A percentile compares a stretch with the other conserved stretches of the same genome.
These are phyloP conservation scores for Orbicella faveolata DNA, from an alignment of 64 coral and sea anemone genomes.

Conservation along the genomic window DNA sequence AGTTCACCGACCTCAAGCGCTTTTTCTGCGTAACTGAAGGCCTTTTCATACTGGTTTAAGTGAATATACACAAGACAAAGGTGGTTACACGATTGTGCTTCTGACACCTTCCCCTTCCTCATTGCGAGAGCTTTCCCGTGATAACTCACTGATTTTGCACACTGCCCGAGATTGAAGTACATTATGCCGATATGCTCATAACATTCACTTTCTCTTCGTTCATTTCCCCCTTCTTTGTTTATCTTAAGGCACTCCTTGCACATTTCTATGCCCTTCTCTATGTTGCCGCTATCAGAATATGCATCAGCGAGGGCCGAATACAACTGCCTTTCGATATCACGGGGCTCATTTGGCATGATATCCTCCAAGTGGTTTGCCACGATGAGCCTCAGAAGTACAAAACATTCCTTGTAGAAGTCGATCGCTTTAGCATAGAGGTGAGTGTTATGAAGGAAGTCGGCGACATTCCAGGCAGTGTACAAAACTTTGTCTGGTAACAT, in stretches of 20 bases:
- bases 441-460: background rate
- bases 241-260: background rate
- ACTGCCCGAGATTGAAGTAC: background rate
- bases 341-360: background rate
- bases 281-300: background rate
- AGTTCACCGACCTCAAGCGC: background rate
- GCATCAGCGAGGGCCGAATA: background rate
- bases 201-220: background rate
- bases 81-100: background rate
- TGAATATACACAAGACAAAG: background rate
- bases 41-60: constrained; percentile 1
- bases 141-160: background rate
- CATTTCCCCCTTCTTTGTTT: background rate
- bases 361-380: background rate
- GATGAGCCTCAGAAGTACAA: background rate
- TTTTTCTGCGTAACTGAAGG: background rate
- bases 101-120: constrained; percentile 1
- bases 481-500: background rate
- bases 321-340: background rate
- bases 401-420: background rate
- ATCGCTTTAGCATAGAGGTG: background rate
- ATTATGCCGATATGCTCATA: background rate
- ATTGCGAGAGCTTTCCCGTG: constrained; percentile 16
- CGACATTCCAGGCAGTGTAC: background rate
- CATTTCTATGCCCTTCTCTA: background rate